Conservation (phyloP, 2,113 vertebrate genomes). For the Sminthopsis crassicaudata region DNA sequence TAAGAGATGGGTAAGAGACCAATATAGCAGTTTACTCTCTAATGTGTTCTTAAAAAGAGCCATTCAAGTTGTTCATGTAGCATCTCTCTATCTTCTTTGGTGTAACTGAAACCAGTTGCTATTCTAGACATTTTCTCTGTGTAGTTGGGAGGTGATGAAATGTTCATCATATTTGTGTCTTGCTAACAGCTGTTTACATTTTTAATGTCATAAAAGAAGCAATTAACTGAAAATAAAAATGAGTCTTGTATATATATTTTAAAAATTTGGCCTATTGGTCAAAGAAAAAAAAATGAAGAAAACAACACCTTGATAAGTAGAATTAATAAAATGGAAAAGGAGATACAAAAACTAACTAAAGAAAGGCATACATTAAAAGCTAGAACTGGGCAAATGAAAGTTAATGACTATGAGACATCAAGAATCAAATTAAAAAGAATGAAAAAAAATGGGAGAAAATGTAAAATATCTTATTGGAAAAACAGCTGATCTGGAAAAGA, state of each 20-base stretch:
- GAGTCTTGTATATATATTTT: conserved; percentile 6
- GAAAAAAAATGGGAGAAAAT: too few relatives aligned
- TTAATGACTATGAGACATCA: too few relatives aligned
- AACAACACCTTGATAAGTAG: too few relatives aligned
- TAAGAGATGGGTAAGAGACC: conserved; percentile 61
- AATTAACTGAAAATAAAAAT: conserved; percentile 7
- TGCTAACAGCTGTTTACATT: conserved; percentile 39
- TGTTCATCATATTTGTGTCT: conserved; percentile 10
- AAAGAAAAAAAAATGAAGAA: too few relatives aligned
- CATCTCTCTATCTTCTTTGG: conserved; percentile 40
- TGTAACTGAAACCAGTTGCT: conserved; percentile 52
- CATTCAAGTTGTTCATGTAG: conserved; percentile 58
- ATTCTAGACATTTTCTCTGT: conserved; percentile 32
- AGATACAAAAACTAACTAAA: too few relatives aligned
- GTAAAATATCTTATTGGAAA: too few relatives aligned
- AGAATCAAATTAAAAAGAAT: too few relatives aligned
- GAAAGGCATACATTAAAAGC: too few relatives aligned
- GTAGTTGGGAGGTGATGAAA: conserved; percentile 55
- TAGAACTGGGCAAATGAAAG: too few relatives aligned
- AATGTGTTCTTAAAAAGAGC: conserved; percentile 66
- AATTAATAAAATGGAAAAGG: too few relatives aligned
- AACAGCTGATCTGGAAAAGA: too few relatives aligned
- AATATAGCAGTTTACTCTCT: conserved; percentile 44
- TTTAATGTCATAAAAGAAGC: not conserved
- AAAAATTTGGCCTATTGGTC: too few relatives aligned